Evolutionary conservation across 2,888 invertebrate genomes (phyloP).

Genomic region (Cotesia congregata): DNA sequence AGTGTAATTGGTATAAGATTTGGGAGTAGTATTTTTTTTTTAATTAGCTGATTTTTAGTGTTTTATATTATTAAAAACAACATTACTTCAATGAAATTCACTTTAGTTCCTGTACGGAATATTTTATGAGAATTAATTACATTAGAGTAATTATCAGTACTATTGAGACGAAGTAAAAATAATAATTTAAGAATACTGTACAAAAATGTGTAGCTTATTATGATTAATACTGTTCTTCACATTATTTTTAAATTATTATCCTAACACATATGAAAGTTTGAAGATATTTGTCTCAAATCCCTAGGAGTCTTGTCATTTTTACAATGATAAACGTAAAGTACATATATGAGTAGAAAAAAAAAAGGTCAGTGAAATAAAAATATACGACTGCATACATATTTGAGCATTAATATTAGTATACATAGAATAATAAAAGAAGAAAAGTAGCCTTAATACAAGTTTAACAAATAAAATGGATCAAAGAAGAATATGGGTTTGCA

Average conservation of each 20-base stretch:
- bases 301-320: neutral
- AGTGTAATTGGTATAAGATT: too few relatives aligned
- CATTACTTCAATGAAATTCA: too few relatives aligned
- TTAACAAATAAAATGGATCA: slow-evolving; percentile 46
- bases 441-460: slow-evolving; percentile 24
- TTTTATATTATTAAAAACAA: too few relatives aligned
- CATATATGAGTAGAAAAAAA: neutral
- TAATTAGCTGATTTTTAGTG: too few relatives aligned
- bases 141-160: too few relatives aligned
- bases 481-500: slow-evolving; percentile 66
- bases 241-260: neutral
- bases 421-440: slow-evolving; percentile 14
- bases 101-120: too few relatives aligned
- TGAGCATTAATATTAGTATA: neutral
- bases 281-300: neutral
- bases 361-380: neutral
- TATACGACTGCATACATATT: neutral
- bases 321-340: neutral
- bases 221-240: neutral
- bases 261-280: neutral
- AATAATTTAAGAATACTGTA: too few relatives aligned
- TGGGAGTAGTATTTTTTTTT: too few relatives aligned
- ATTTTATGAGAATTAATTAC: too few relatives aligned
- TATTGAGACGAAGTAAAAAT: too few relatives aligned
- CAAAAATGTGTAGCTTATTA: too few relatives aligned